Conservation (phyloP, 2,797 vertebrate genomes). For the Xenentodon cancila region DNA sequence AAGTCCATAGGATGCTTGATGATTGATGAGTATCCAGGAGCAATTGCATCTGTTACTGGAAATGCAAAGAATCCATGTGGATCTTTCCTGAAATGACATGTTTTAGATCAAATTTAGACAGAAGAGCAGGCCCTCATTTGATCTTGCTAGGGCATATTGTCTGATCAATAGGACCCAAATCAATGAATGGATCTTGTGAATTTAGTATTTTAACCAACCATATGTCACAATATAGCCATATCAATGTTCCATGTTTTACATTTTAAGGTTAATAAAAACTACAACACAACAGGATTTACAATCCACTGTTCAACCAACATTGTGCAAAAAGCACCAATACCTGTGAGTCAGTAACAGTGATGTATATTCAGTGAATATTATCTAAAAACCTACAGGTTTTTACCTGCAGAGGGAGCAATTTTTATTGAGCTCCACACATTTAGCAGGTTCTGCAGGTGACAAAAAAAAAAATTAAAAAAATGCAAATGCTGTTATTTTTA, state of each 20-base stretch:
- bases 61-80: conserved; percentile 97
- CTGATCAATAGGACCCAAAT: conserved; percentile 8
- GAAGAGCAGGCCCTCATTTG: not conserved
- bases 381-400: not conserved
- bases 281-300: no score
- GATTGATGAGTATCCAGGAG: conserved; percentile 97
- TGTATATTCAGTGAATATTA: not conserved
- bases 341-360: not conserved
- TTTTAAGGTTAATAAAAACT: no score
- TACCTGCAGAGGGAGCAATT: not conserved
- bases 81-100: conserved; percentile 88
- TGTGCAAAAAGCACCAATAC: no score
- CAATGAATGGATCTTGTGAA: not conserved
- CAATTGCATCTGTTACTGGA: conserved; percentile 96
- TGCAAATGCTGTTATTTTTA: conserved; percentile 15
- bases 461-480: conserved; percentile 17
- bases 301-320: not conserved
- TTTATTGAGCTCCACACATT: not conserved
- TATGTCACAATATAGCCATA: no score
- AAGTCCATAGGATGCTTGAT: conserved; percentile 99
- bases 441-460: not conserved
- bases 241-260: no score
- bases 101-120: not conserved
- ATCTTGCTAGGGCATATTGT: not conserved
- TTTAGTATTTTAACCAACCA: not conserved